Evolutionary conservation across 1,140 invertebrate species (phyloP), one percentile per base, ranked within the genome.

Genomic region (Mylabris phalerata): DNA sequence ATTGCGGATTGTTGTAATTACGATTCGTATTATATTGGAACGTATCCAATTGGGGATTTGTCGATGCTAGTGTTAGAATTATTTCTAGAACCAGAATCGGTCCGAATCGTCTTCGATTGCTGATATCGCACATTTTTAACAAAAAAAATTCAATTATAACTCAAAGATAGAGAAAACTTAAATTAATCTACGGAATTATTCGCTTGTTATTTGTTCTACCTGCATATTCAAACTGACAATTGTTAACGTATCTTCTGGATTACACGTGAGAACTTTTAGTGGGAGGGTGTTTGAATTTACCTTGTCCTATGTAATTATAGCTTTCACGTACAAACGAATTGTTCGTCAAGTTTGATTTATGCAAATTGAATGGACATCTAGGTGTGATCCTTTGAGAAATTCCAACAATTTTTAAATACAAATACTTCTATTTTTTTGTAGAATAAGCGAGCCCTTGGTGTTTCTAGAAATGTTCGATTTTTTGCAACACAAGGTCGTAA

Each of bases 91-190:
- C 11, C 9, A 54, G 13, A 32, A 32, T 32, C 32, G 1, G 32
- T 32, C 32, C 32, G 7, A 32, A 5, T 67, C 59, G 67, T 48
- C 65, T 50, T n/a, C 55, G 55, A 51, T 49, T 49, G 43, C 64
- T 61, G 19, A 68, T 62, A 39, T 67, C 67, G 48, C 67, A 67
- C 65, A 67, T 67, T 56, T 52, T 63, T 19, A 47, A 6, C 11
- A 38, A 47, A 19, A 19, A n/a, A 1, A 19, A 19, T 19, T 19
- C 19, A 19, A 19, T 19, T 19, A 19, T 1, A 19, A 19, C 1
- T 19, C 19, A 19, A 19, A 19, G 19, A 19, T 19, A 19, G 19
- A 19, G 19, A 19, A 19, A 48, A 32, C 6, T 51, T 9, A 38
- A 48, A 50, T 32, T 9, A 40, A 48, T 40, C 10, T 38, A 6